Evolutionary conservation across 1,140 invertebrate genomes (phyloP).

Genomic region (Xylocopa sonorina): DNA sequence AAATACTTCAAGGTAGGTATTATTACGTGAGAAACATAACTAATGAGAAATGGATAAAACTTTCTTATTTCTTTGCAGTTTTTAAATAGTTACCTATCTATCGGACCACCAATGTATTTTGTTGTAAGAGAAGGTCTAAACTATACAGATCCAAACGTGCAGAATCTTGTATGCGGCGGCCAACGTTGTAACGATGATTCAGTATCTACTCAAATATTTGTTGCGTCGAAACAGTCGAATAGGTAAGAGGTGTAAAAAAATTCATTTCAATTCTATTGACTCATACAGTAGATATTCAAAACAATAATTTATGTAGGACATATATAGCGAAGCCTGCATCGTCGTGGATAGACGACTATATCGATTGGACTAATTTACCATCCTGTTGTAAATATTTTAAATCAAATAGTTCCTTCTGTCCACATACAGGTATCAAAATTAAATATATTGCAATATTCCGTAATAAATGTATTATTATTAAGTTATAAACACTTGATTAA

Average conservation of each 20-base stretch:
- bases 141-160: slow-evolving; percentile 87
- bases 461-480: slow-evolving; percentile 37
- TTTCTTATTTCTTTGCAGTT: slow-evolving; percentile 78
- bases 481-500: slow-evolving; percentile 13
- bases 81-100: slow-evolving; percentile 93
- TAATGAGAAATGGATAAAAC: background rate
- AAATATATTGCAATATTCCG: background rate
- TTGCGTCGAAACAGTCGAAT: slow-evolving; percentile 87
- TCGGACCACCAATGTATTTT: slow-evolving; percentile 98
- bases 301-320: slow-evolving; percentile 82
- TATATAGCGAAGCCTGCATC: slow-evolving; percentile 94
- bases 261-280: background rate
- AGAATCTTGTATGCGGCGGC: slow-evolving; percentile 94
- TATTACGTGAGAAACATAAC: background rate
- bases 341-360: slow-evolving; percentile 98
- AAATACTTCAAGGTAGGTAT: slow-evolving; percentile 90
- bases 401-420: slow-evolving; percentile 86
- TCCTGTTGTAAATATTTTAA: slow-evolving; percentile 85
- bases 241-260: slow-evolving; percentile 73
- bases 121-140: slow-evolving; percentile 93
- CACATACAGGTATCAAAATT: slow-evolving; percentile 81
- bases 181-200: slow-evolving; percentile 91
- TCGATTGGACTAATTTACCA: slow-evolving; percentile 89
- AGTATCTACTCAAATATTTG: slow-evolving; percentile 91
- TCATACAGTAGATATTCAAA: background rate